Conservation (phyloP, 2,888 invertebrate genomes). For the Bruchidius siliquastri region DNA sequence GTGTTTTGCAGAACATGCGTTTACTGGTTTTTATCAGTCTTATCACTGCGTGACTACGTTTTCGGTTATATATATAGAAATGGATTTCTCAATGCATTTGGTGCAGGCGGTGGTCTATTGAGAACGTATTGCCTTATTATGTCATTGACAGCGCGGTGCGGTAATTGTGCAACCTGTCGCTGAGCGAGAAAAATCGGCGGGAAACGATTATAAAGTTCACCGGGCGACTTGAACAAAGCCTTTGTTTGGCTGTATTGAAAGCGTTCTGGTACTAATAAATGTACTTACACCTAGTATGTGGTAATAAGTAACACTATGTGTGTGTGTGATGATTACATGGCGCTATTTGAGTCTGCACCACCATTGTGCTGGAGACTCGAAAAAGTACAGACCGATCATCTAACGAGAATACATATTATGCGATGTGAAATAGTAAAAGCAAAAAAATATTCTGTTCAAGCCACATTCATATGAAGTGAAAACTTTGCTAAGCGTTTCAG, state of each 20-base stretch:
- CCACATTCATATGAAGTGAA: too few species aligned
- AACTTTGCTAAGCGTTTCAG: too few species aligned
- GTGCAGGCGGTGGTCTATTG: neutral
- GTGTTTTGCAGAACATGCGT: neutral
- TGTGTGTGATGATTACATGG: neutral
- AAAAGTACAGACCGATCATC: neutral
- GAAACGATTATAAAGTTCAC: neutral
- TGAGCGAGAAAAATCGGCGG: neutral
- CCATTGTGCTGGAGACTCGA: neutral
- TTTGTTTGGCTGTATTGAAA: neutral
- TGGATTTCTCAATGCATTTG: neutral
- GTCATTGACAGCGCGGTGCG: neutral
- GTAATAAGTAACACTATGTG: neutral
- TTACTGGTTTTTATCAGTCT: neutral
- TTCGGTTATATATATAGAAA: neutral
- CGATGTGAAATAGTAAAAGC: too few species aligned
- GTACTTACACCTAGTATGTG: neutral
- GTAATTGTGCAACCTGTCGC: neutral
- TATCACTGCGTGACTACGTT: neutral
- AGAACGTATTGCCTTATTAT: neutral
- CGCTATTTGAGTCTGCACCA: neutral
- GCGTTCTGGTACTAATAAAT: neutral
- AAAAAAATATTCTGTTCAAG: too few species aligned
- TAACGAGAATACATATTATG: too few species aligned
- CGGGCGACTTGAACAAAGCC: neutral